A percentile compares a stretch with the other conserved stretches of the same genome.
Conservation (phyloP, 2,888 invertebrate species). For the Dryobotodes eremita region DNA sequence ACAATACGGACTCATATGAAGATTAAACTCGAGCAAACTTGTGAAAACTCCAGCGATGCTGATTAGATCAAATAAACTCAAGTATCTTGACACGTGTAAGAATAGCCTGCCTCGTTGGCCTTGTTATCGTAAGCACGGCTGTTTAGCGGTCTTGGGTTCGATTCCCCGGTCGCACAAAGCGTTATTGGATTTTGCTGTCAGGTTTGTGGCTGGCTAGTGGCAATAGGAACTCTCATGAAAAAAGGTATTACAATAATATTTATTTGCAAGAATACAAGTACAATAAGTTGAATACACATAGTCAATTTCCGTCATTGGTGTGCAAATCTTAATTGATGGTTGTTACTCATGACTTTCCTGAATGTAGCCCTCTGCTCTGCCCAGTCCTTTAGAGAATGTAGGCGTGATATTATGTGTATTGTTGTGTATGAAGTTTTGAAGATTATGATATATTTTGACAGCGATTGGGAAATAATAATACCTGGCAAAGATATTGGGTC, state of each 20-base stretch:
- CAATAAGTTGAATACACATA: neutral
- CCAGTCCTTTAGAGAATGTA: neutral
- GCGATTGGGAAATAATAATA: neutral
- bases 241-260: neutral
- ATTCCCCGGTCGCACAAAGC: no score
- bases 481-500: conserved; percentile 5
- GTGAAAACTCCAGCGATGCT: conserved; percentile 19
- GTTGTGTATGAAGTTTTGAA: neutral
- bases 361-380: neutral
- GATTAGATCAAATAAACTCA: conserved; percentile 30
- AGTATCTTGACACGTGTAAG: conserved; percentile 16
- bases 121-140: no score
- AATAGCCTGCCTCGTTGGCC: neutral
- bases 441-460: neutral
- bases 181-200: neutral
- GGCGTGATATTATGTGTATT: neutral
- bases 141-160: neutral
- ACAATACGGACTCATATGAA: conserved; percentile 45
- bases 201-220: neutral
- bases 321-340: neutral
- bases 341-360: neutral
- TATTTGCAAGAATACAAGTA: neutral
- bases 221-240: neutral
- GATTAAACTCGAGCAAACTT: conserved; percentile 44
- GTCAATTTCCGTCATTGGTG: neutral